These are phyloP conservation scores for Eptatretus atami DNA, from an alignment of 2,797 vertebrate genomes.

Conservation along the genomic window DNA sequence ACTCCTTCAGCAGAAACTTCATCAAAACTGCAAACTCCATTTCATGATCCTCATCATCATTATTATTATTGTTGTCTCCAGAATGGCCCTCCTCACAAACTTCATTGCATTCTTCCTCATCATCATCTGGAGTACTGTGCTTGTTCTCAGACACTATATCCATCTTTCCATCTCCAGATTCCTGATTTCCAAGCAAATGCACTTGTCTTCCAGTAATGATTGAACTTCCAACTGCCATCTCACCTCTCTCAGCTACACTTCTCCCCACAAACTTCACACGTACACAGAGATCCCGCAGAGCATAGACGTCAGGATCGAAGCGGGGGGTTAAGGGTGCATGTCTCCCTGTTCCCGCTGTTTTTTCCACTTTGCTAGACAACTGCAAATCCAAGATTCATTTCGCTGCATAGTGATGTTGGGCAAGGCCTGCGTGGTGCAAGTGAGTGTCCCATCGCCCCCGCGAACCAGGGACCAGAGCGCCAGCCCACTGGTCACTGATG, in stretches of 20 bases:
- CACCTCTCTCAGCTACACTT: background rate
- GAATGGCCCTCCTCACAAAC: no score
- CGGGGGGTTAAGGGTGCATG: background rate
- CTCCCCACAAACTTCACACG: background rate
- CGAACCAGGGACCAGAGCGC: conserved; percentile 77
- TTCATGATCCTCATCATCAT: conserved; percentile 63
- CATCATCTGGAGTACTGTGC: no score
- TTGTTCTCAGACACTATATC: no score
- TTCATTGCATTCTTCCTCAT: no score
- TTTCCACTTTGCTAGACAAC: background rate
- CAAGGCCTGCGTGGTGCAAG: conserved; percentile 15
- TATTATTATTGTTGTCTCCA: conserved; percentile 33
- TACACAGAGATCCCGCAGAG: background rate
- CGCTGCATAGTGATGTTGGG: background rate
- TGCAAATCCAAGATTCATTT: background rate
- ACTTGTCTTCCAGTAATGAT: background rate
- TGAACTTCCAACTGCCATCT: background rate
- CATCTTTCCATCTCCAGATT: no score
- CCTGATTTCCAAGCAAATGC: no score
- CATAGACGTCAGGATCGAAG: background rate
- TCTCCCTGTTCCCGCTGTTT: background rate
- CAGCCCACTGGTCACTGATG: conserved; percentile 18
- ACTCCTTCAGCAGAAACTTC: conserved; percentile 19
- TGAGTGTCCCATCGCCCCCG: conserved; percentile 75
- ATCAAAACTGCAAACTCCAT: conserved; percentile 94